A percentile compares a stretch with the other conserved stretches of the same genome.
Evolutionary conservation across 2,113 vertebrate genomes (phyloP).

Genomic region (Nestor notabilis): DNA sequence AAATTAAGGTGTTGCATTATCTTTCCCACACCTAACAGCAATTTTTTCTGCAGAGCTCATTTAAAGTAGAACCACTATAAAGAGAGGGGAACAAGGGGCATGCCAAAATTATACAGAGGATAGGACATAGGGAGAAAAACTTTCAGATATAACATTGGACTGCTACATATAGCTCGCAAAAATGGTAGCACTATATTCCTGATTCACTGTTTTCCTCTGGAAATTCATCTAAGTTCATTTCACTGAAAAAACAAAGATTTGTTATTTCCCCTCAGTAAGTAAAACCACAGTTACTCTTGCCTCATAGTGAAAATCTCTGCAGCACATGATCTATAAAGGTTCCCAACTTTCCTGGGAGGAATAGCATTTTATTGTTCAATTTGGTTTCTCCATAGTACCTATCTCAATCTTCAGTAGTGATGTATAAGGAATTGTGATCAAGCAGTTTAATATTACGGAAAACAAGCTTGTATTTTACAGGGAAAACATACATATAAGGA

Average conservation of each 20-base stretch:
- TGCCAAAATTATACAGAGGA: background rate
- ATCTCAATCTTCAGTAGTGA: background rate
- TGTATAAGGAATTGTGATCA: background rate
- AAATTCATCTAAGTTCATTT: background rate
- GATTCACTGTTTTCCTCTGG: background rate
- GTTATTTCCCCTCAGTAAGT: background rate
- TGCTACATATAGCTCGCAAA: background rate
- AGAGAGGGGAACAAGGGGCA: background rate
- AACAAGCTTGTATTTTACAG: background rate
- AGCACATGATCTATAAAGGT: background rate
- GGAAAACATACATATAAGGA: background rate
- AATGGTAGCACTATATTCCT: background rate
- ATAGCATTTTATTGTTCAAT: background rate
- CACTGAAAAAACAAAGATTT: background rate
- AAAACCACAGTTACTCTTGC: background rate
- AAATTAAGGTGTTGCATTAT: slow-evolving; percentile 37
- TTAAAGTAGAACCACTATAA: background rate
- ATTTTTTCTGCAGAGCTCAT: background rate
- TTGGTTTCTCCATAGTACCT: background rate
- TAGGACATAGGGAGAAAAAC: background rate
- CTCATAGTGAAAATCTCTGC: background rate
- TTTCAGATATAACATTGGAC: background rate
- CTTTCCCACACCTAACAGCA: background rate
- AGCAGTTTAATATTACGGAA: background rate
- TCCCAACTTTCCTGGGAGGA: background rate